Percentiles rank a stretch among this genome's conserved stretches.
Evolutionary conservation across 2,888 invertebrate species (phyloP).

Genomic region (Esperia sulphurella): DNA sequence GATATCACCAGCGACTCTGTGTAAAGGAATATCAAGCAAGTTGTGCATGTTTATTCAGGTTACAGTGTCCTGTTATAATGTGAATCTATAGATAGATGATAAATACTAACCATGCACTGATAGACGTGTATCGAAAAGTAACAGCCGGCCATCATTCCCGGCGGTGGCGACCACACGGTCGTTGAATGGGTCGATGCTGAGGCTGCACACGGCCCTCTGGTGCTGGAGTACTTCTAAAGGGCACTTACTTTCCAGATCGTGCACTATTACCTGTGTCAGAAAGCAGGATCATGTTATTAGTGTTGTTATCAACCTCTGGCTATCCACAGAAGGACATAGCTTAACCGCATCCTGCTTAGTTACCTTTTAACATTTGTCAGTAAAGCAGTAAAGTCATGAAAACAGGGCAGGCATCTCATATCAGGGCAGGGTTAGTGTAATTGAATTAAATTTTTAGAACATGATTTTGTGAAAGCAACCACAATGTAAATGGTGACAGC

Average conservation of each 20-base stretch:
- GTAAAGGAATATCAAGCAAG: not conserved
- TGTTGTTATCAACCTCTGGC: no score
- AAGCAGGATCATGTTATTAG: not conserved
- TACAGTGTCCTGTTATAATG: no score
- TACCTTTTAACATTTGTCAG: no score
- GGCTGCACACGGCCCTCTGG: conserved; percentile 93
- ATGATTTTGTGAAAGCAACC: no score
- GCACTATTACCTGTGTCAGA: conserved; percentile 87
- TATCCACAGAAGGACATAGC: no score
- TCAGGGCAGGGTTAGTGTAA: no score
- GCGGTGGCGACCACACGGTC: conserved; percentile 92
- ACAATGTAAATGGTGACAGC: no score
- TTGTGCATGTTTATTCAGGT: no score
- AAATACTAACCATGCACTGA: conserved; percentile 66
- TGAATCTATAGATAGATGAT: conserved; percentile 69
- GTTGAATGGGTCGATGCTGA: conserved; percentile 92
- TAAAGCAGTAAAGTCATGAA: no score
- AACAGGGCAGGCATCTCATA: no score
- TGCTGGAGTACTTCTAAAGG: conserved; percentile 88
- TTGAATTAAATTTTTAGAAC: no score
- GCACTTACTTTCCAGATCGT: conserved; percentile 83
- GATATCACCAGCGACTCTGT: conserved; percentile 79
- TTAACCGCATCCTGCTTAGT: no score
- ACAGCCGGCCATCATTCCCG: conserved; percentile 93
- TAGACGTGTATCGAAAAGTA: conserved; percentile 90